phyloP scores from a whole-genome alignment of 2,797 vertebrate species.

The Gymnoscopelus microlampas region DNA sequence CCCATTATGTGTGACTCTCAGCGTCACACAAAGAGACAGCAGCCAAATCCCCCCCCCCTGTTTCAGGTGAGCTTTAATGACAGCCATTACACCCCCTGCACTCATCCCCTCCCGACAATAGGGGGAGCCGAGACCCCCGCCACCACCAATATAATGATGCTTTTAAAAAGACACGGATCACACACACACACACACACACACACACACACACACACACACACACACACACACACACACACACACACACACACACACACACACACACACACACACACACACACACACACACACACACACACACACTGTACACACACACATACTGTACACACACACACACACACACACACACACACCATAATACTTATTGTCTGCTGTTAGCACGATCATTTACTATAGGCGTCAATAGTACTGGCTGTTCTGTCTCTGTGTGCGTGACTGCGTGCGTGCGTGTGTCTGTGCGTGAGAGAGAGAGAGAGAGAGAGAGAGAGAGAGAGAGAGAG shows the following conservation, averaged over 20 bases:
- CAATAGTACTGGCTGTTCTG: too few species aligned
- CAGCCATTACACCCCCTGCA: slow-evolving; percentile 70
- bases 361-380: too few species aligned
- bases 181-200: slow-evolving; percentile 52
- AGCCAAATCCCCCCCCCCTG: slow-evolving; percentile 60
- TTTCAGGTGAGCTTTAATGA: slow-evolving; percentile 76
- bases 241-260: too few species aligned
- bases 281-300: too few species aligned
- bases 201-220: too few species aligned
- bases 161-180: slow-evolving; percentile 65
- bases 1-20: neutral
- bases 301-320: too few species aligned
- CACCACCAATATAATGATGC: slow-evolving; percentile 60
- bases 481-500: neutral
- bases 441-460: neutral
- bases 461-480: neutral
- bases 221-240: too few species aligned
- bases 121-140: slow-evolving; percentile 49
- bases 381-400: too few species aligned
- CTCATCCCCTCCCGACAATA: slow-evolving; percentile 60
- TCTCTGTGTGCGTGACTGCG: too few species aligned
- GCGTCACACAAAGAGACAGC: neutral
- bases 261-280: too few species aligned
- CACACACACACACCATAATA: too few species aligned
- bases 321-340: too few species aligned